Base-by-base conservation (phyloP, 2,888 invertebrate genomes). In the Scrobipalpa costella region DNA sequence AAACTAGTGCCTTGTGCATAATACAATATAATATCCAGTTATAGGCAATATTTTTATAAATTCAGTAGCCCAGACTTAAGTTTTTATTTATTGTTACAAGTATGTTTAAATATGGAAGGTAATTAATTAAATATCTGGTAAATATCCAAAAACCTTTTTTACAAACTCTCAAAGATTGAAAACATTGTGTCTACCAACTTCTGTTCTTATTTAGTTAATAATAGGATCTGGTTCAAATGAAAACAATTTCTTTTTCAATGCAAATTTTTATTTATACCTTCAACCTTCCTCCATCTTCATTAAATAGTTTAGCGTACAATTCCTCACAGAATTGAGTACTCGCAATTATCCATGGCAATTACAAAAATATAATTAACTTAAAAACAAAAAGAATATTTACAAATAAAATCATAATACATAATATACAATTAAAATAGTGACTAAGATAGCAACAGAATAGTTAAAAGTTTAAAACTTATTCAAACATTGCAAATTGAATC, bases 381-480 rank as follows among this genome's bases (percentile, higher is more conserved):
- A 50, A 50, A 50, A 84, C 19, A 75, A 81, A 85, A 83, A 80
- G 79, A 84, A 85, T 90, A 91, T 90, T 90, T 91, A 90, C 90
- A 91, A 89, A 89, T 88, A 87, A 81, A 84, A 79, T 79, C 82
- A 81, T 69, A 75, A 75, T 86, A 90, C 79, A 90, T 83, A 90
- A 86, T 86, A 90, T 87, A 90, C 88, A 90, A 84, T 86, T 89
- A 91, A 81, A 88, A 81, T 90, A 90, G 83, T 91, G 91, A 91
- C 91, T 90, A 88, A 85, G 79, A 78, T 81, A 85, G 73, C 77
- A 81, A 84, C 78, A 80, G 78, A 84, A 77, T 73, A 79, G 81
- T 83, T 79, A 77, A 79, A 76, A 73, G n/a, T 74, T 73, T 78
- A 78, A 83, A 84, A 85, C 78, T 79, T 74, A 79, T 83, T 84